Percentiles rank a stretch among this genome's conserved stretches.
phyloP scores from a whole-genome alignment of 1,140 invertebrate genomes.

The Sycobia sp. region DNA sequence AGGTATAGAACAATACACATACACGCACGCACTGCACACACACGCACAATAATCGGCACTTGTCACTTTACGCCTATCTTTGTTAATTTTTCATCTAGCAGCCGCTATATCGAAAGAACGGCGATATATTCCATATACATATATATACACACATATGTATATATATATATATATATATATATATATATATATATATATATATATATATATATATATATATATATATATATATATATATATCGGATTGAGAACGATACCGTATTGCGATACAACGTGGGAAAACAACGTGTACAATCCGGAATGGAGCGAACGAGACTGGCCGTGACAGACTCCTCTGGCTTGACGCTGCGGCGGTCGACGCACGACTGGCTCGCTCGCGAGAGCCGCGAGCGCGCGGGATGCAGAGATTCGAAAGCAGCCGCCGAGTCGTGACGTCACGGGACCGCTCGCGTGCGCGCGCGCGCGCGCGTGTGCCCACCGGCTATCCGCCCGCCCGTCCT shows the following conservation, averaged over 20 bases:
- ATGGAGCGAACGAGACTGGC: neutral
- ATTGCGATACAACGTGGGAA: neutral
- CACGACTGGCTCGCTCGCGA: conserved; percentile 43
- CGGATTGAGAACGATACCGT: neutral
- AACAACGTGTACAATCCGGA: neutral
- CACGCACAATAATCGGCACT: too few relatives aligned
- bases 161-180: too few relatives aligned
- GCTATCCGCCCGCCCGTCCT: neutral
- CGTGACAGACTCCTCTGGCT: neutral
- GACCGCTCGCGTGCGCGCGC: too few relatives aligned
- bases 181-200: too few relatives aligned
- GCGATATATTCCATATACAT: too few relatives aligned
- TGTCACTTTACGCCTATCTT: too few relatives aligned
- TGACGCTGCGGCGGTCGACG: conserved; percentile 41
- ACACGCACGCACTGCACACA: too few relatives aligned
- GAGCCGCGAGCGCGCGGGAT: conserved; percentile 11
- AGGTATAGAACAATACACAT: too few relatives aligned
- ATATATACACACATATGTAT: neutral
- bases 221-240: too few relatives aligned
- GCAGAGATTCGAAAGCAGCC: conserved; percentile 44
- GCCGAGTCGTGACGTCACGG: conserved; percentile 45
- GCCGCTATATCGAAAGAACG: too few relatives aligned
- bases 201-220: too few relatives aligned
- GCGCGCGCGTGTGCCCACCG: conserved; percentile 25
- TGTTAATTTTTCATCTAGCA: too few relatives aligned